Conservation (phyloP, 2,113 vertebrate genomes). For the Leptobrachium ailaonicum region DNA sequence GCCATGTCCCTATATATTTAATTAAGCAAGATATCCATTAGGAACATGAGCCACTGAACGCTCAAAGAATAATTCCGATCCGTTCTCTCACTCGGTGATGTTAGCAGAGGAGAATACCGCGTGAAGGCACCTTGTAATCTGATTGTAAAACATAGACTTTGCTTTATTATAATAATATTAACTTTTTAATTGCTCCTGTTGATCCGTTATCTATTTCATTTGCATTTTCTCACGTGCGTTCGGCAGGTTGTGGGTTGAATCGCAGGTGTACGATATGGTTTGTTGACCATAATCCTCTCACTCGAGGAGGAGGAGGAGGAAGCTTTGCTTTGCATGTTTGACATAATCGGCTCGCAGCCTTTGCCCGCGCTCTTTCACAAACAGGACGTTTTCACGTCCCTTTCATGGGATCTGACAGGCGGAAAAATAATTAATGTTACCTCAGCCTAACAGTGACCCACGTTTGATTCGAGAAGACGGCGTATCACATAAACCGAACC, state of each 20-base stretch:
- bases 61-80: too few species aligned
- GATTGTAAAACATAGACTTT: not conserved
- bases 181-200: not conserved
- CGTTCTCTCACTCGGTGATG: not conserved
- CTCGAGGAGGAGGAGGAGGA: slow-evolving; percentile 61
- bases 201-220: not conserved
- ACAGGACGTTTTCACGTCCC: slow-evolving; percentile 78
- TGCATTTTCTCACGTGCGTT: slow-evolving; percentile 56
- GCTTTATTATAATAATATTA: not conserved
- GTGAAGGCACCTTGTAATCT: too few species aligned
- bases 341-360: slow-evolving; percentile 93
- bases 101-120: not conserved
- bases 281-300: slow-evolving; percentile 89
- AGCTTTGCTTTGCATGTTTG: slow-evolving; percentile 89
- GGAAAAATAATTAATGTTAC: slow-evolving; percentile 99
- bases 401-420: slow-evolving; percentile 97
- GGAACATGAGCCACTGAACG: too few species aligned
- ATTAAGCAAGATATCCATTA: too few species aligned
- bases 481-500: slow-evolving; percentile 83
- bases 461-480: slow-evolving; percentile 81
- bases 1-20: too few species aligned
- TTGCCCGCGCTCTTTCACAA: slow-evolving; percentile 76
- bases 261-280: slow-evolving; percentile 90
- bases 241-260: slow-evolving; percentile 69
- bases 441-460: slow-evolving; percentile 92